Evolutionary conservation across 2,888 invertebrate species (phyloP).

Genomic region (Pycnomerus fuliginosus): DNA sequence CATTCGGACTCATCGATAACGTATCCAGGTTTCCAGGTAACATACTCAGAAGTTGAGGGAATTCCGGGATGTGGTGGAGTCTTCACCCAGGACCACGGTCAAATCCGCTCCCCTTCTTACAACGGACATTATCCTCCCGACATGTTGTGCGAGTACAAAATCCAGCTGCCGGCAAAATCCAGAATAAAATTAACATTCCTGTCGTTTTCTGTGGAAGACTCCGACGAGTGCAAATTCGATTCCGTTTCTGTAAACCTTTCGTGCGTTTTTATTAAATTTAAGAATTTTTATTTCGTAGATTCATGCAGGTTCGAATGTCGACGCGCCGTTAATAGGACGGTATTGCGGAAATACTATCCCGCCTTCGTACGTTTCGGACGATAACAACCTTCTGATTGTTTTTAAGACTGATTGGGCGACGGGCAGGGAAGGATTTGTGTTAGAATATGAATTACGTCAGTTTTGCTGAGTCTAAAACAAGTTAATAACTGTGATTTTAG

Average conservation of each 20-base stretch:
- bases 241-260: conserved; percentile 58
- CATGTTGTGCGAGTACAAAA: conserved; percentile 77
- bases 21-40: conserved; percentile 84
- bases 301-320: conserved; percentile 63
- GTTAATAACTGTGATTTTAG: conserved; percentile 42
- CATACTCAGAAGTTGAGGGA: conserved; percentile 69
- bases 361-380: conserved; percentile 57
- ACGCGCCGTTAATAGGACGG: conserved; percentile 67
- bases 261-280: not conserved
- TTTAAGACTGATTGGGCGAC: conserved; percentile 61
- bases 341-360: conserved; percentile 73
- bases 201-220: conserved; percentile 65
- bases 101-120: conserved; percentile 58
- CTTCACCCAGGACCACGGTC: conserved; percentile 64
- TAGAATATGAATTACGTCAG: conserved; percentile 61
- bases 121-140: conserved; percentile 59
- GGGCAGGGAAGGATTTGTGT: conserved; percentile 58
- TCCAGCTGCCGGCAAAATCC: conserved; percentile 64
- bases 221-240: conserved; percentile 64
- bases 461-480: not conserved
- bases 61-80: conserved; percentile 82
- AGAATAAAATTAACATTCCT: conserved; percentile 66
- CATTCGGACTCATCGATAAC: conserved; percentile 76
- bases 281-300: conserved; percentile 52
- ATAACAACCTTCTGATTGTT: conserved; percentile 62